A percentile compares a stretch with the other conserved stretches of the same genome.
phyloP scores from a whole-genome alignment of 1,140 invertebrate species.

The Dysdera silvatica region DNA sequence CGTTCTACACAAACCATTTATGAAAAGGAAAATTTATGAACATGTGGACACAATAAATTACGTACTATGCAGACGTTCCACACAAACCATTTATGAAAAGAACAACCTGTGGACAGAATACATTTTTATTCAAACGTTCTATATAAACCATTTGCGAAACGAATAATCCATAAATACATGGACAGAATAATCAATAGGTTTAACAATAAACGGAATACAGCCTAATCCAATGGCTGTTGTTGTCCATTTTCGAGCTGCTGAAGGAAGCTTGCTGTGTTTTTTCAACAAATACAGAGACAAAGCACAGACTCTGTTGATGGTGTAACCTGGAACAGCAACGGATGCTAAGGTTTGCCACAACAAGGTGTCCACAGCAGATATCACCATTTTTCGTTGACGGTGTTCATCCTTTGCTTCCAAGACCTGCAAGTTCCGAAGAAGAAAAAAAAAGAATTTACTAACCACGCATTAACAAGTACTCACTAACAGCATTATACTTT shows the following conservation, averaged over 20 bases:
- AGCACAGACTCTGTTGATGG: constrained; percentile 79
- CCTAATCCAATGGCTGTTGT: constrained; percentile 68
- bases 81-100: too few relatives aligned
- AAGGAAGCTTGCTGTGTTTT: constrained; percentile 45
- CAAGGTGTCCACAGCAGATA: constrained; percentile 69
- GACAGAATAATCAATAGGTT: constrained; percentile 77
- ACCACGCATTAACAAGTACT: too few relatives aligned
- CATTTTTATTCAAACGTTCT: too few relatives aligned
- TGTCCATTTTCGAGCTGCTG: constrained; percentile 53
- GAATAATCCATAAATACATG: constrained; percentile 70
- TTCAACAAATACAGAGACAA: constrained; percentile 52
- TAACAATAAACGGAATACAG: constrained; percentile 84
- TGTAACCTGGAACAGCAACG: constrained; percentile 80
- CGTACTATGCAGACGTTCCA: too few relatives aligned
- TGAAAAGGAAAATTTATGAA: too few relatives aligned
- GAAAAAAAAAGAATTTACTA: too few relatives aligned
- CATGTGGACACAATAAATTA: too few relatives aligned
- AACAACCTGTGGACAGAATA: too few relatives aligned
- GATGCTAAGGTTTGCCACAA: constrained; percentile 90
- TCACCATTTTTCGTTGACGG: constrained; percentile 34
- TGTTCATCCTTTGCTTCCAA: constrained; percentile 29
- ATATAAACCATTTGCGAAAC: constrained; percentile 40
- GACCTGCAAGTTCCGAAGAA: too few relatives aligned
- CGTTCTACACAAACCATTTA: too few relatives aligned
- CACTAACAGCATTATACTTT: too few relatives aligned